Percentiles rank a stretch among this genome's conserved stretches.
Evolutionary conservation across 2,113 vertebrate genomes (phyloP).

Genomic region (Fulica atra): DNA sequence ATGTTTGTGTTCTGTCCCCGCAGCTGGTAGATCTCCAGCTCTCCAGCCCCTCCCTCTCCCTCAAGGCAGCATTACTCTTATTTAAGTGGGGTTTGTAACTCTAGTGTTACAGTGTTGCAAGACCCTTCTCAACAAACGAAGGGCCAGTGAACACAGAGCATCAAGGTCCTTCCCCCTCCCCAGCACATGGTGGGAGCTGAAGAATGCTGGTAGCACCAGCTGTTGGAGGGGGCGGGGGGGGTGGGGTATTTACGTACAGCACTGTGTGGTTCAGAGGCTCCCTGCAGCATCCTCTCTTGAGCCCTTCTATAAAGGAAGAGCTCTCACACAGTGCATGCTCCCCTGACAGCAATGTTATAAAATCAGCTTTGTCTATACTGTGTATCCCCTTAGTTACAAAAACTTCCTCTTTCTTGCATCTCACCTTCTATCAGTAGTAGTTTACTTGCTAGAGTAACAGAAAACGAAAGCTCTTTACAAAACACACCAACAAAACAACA

Average conservation of each 20-base stretch:
- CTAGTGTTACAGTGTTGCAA: fast-evolving
- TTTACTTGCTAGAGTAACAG: background rate
- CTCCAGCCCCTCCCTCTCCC: background rate
- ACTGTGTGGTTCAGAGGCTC: fast-evolving
- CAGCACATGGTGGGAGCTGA: fast-evolving
- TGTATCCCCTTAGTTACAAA: background rate
- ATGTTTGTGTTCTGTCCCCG: background rate
- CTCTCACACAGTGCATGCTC: background rate
- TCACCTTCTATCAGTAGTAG: background rate
- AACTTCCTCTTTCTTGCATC: background rate
- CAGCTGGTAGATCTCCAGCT: background rate
- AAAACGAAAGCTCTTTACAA: background rate
- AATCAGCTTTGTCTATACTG: fast-evolving
- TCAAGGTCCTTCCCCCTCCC: fast-evolving
- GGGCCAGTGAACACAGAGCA: fast-evolving
- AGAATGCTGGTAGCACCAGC: background rate
- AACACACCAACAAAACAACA: background rate
- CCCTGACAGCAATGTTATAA: background rate
- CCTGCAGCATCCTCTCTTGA: background rate
- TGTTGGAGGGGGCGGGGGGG: too few species aligned
- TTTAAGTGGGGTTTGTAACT: background rate
- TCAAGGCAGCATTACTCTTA: background rate
- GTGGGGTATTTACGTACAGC: fast-evolving
- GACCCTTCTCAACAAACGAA: fast-evolving
- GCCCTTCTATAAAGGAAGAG: background rate